Base-by-base conservation (phyloP, 2,113 vertebrate genomes). In the Cynopterus brachyotis region DNA sequence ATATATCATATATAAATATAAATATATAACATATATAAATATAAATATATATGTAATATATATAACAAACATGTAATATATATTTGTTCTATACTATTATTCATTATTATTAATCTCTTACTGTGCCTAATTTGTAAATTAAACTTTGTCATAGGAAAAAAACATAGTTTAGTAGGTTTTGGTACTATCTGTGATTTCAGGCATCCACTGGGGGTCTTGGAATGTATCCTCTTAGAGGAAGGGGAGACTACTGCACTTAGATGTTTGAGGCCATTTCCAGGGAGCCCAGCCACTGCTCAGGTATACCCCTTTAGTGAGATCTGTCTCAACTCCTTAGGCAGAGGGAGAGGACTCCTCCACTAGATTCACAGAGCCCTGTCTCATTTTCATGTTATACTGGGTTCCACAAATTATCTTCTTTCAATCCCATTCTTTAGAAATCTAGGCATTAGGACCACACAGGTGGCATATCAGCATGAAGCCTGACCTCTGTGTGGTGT, bases 311-410 rank as follows among this genome's bases (percentile, higher is more conserved):
- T 53, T 26, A 37, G 57, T 67, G n/a, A 35, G 79, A 32, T 40
- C 62, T 78, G 16, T 81, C 66, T 95, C 57, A 86, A 6, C 24
- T 47, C 30, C 66, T 42, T 19, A 32, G 60, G n/a, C 9, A 26
- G 47, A n/a, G 9, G 37, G 24, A 12, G 16, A 12, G 4, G 28
- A 0, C 1, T 8, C 30, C 11, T 40, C 57, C 16, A 22, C 30
- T 50, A 1, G 9, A 59, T 50, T 55, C 50, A 60, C 0, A 7
- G 80, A 91, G 19, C 28, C 55, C 69, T n/a, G 28, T 42, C 11
- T 55, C 26, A 19, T 64, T 91, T 95, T 92, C 17, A 37, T 64
- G 53, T 82, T 70, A 35, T 4, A 60, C 22, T 50, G 32, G 19
- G 3, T 37, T 11, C 55, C 80, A 89, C 57, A 86, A 16, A 92